A percentile compares a stretch with the other conserved stretches of the same genome.
These are phyloP conservation scores for Trinectes maculatus DNA, from an alignment of 2,113 vertebrate species.

Conservation along the genomic window DNA sequence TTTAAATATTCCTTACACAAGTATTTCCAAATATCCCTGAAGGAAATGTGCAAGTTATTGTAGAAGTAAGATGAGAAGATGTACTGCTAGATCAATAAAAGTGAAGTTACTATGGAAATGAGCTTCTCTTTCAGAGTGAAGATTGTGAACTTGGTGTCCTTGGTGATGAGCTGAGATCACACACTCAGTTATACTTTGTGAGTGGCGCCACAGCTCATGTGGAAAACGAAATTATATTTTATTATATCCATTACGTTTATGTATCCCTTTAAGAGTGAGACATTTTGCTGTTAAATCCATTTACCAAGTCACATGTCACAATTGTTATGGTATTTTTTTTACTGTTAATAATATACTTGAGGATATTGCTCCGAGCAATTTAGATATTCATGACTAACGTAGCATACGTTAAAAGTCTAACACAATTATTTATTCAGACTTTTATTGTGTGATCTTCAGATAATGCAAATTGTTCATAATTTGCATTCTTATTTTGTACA, in stretches of 20 bases:
- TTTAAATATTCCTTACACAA: not conserved
- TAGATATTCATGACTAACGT: conserved; percentile 18
- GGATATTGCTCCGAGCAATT: conserved; percentile 19
- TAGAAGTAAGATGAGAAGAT: conserved; percentile 7
- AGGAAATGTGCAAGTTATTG: conserved; percentile 17
- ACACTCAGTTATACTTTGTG: conserved; percentile 70
- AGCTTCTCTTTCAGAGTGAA: conserved; percentile 58
- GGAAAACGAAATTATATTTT: conserved; percentile 70
- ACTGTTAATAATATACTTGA: conserved; percentile 30
- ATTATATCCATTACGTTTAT: conserved; percentile 70
- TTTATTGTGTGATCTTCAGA: conserved; percentile 23
- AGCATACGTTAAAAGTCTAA: not conserved
- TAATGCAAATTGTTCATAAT: too few species aligned
- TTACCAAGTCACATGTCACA: conserved; percentile 34
- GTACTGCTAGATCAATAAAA: conserved; percentile 57
- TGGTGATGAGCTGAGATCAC: conserved; percentile 62
- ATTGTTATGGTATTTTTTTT: conserved; percentile 38
- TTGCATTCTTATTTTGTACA: too few species aligned
- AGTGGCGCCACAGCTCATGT: conserved; percentile 65
- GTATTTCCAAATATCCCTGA: conserved; percentile 9
- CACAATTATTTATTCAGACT: too few species aligned
- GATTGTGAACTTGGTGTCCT: conserved; percentile 68
- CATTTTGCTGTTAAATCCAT: conserved; percentile 49
- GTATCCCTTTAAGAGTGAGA: conserved; percentile 56
- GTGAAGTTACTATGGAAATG: conserved; percentile 70